A percentile compares a stretch with the other conserved stretches of the same genome.
Evolutionary conservation across 2,797 vertebrate genomes (phyloP).

Genomic region (Octomys mimax): DNA sequence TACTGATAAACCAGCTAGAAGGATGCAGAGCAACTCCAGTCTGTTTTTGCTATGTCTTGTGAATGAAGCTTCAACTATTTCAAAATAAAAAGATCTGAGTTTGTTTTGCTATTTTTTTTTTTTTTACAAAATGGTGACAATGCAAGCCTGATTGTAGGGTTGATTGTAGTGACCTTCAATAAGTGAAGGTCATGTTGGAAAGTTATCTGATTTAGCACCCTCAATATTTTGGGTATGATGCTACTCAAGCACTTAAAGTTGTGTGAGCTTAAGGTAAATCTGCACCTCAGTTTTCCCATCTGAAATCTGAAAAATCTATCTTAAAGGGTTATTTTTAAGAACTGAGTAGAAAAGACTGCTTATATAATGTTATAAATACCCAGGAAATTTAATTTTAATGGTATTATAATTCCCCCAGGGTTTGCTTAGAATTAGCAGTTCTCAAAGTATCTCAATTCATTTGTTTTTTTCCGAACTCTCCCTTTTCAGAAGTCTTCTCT

Average conservation of each 20-base stretch:
- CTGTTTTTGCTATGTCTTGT: conserved; percentile 24
- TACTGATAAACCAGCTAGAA: not conserved
- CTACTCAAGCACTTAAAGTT: not conserved
- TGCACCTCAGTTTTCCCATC: not conserved
- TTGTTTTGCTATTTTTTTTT: not conserved
- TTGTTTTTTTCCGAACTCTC: not conserved
- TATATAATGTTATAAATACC: not conserved
- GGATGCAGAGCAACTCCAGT: not conserved
- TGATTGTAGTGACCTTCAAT: not conserved
- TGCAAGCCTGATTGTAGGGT: not conserved
- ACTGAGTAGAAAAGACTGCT: not conserved
- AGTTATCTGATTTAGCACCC: not conserved
- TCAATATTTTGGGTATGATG: not conserved
- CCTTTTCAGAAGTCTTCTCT: not conserved
- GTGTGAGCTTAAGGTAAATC: not conserved
- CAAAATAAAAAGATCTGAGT: not conserved
- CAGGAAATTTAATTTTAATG: not conserved
- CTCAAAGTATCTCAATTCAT: not conserved
- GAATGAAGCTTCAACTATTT: not conserved
- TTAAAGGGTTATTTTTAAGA: not conserved
- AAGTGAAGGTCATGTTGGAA: not conserved
- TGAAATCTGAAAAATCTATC: not conserved
- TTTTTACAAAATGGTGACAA: not conserved
- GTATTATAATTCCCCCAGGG: not conserved
- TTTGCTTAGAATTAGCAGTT: not conserved